phyloP scores from a whole-genome alignment of 2,797 vertebrate species.

The Microchirus variegatus region DNA sequence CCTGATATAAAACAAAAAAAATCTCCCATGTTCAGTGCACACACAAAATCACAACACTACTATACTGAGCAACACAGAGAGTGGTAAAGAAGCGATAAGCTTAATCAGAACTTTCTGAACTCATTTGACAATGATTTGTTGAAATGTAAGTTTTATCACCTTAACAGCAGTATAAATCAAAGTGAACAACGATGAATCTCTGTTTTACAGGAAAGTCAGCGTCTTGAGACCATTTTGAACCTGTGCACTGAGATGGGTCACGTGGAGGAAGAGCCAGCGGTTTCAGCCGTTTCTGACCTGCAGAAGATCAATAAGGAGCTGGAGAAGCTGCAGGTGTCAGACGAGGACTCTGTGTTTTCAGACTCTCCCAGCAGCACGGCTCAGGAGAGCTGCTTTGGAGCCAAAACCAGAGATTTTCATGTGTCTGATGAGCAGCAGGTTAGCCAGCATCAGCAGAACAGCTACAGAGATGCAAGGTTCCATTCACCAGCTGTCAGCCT shows the following conservation, averaged over 20 bases:
- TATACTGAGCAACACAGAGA: no score
- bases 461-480: constrained; percentile 70
- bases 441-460: constrained; percentile 62
- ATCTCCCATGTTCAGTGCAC: no score
- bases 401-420: constrained; percentile 76
- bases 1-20: no score
- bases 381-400: constrained; percentile 68
- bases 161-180: no score
- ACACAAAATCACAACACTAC: no score
- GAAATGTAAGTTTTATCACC: no score
- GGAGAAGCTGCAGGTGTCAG: constrained; percentile 93
- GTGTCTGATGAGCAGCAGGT: constrained; percentile 61
- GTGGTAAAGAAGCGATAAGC: no score
- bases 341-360: constrained; percentile 89
- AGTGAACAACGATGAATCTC: background rate
- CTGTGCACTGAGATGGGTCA: constrained; percentile 89
- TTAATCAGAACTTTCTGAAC: no score
- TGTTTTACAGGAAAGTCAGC: constrained; percentile 88
- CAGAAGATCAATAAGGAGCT: constrained; percentile 96
- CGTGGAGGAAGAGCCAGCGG: constrained; percentile 71
- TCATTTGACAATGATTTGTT: no score
- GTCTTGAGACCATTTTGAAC: constrained; percentile 92
- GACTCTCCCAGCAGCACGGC: constrained; percentile 79
- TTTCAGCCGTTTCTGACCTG: constrained; percentile 86
- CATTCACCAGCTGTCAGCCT: constrained; percentile 73